Conservation (phyloP, 2,113 vertebrate species). For the Progne subis region DNA sequence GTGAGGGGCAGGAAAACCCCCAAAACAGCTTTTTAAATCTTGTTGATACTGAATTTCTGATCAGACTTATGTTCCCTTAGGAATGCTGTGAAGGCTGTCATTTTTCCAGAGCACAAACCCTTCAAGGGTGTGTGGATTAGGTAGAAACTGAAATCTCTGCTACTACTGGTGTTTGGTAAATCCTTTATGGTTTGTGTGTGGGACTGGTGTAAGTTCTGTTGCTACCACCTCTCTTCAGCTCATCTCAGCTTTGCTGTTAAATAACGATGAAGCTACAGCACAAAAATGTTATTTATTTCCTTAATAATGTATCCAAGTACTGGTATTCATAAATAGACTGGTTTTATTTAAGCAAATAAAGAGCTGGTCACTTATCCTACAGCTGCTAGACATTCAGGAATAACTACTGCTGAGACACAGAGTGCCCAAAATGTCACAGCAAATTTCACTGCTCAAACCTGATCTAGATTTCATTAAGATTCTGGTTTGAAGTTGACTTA, state of each 20-base stretch:
- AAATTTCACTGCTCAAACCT: not conserved
- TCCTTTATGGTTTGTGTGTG: not conserved
- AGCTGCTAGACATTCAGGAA: not conserved
- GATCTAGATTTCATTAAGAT: not conserved
- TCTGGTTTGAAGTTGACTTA: not conserved
- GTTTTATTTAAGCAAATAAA: not conserved
- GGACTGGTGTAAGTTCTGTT: not conserved
- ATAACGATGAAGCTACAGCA: not conserved
- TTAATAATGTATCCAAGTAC: not conserved
- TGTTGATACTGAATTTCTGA: not conserved
- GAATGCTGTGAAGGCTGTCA: not conserved
- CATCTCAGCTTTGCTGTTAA: not conserved
- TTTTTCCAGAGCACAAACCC: not conserved
- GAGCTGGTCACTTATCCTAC: not conserved
- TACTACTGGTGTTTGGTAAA: not conserved
- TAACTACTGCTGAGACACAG: not conserved
- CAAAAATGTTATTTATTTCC: not conserved
- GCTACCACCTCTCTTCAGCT: not conserved
- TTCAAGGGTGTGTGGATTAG: not conserved
- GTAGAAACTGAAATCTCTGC: not conserved
- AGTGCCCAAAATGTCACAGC: not conserved
- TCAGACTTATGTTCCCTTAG: not conserved
- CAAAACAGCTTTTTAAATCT: not conserved
- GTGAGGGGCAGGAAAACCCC: not conserved
- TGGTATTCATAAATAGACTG: not conserved